phyloP scores from a whole-genome alignment of 30 jellyfish, hydroid and myxozoan genomes.

The Turritopsis rubra region DNA sequence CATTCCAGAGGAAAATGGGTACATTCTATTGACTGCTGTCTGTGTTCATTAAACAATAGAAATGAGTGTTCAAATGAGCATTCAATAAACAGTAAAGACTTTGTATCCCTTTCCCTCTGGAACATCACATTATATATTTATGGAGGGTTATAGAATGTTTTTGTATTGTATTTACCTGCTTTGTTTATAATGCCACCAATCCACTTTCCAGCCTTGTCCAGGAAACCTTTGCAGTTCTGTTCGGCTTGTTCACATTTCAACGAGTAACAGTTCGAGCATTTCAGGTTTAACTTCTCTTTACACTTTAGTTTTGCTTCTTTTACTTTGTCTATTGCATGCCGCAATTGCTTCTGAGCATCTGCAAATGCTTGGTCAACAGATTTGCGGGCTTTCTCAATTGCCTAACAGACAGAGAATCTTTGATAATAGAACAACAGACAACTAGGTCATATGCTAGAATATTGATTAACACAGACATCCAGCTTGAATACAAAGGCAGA shows the following conservation, averaged over 20 bases:
- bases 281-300: conserved; percentile 70
- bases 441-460: no score
- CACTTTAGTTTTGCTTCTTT: conserved; percentile 84
- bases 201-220: conserved; percentile 99
- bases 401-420: conserved; percentile 35
- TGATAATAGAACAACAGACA: no score
- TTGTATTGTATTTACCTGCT: conserved; percentile 65
- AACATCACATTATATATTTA: no score
- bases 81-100: no score
- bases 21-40: no score
- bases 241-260: conserved; percentile 94
- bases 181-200: conserved; percentile 94
- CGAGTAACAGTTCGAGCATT: conserved; percentile 73
- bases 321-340: conserved; percentile 86
- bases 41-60: no score
- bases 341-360: conserved; percentile 80
- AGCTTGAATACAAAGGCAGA: background rate
- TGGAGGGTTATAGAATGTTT: no score
- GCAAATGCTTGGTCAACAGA: conserved; percentile 93
- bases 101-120: no score
- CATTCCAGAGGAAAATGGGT: no score
- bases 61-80: no score
- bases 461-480: background rate
- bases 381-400: conserved; percentile 77
- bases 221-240: conserved; percentile 92